A percentile compares a stretch with the other conserved stretches of the same genome.
Evolutionary conservation across 2,888 invertebrate genomes (phyloP).

Genomic region (Mystacides longicornis): DNA sequence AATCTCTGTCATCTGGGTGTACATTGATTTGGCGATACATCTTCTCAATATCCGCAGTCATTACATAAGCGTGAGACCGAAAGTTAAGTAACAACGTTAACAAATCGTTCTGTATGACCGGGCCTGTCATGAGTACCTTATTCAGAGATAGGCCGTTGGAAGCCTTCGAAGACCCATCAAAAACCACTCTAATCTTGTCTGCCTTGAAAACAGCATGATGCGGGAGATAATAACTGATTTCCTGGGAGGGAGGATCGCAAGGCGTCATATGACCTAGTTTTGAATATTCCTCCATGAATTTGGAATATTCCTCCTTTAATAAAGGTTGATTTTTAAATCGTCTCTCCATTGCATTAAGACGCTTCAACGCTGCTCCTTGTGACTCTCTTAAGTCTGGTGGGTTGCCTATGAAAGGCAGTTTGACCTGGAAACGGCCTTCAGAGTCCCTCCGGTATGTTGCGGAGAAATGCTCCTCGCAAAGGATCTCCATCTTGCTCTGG

Average conservation of each 20-base stretch:
- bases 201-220: background rate
- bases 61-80: too few species aligned
- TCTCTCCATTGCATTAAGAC: background rate
- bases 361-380: background rate
- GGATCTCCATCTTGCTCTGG: background rate
- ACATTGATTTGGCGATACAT: too few species aligned
- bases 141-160: too few species aligned
- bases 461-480: background rate
- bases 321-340: background rate
- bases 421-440: background rate
- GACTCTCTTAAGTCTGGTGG: background rate
- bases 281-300: background rate
- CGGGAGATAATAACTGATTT: background rate
- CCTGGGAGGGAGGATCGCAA: background rate
- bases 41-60: too few species aligned
- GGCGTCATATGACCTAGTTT: background rate
- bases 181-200: background rate
- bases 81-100: too few species aligned
- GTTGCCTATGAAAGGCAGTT: background rate
- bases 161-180: background rate
- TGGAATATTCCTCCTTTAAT: background rate
- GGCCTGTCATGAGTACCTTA: too few species aligned
- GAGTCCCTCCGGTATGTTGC: background rate
- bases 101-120: too few species aligned
- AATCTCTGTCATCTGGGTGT: too few species aligned